These are phyloP conservation scores for Pardalotus punctatus DNA, from an alignment of 2,113 vertebrate species.

Conservation along the genomic window DNA sequence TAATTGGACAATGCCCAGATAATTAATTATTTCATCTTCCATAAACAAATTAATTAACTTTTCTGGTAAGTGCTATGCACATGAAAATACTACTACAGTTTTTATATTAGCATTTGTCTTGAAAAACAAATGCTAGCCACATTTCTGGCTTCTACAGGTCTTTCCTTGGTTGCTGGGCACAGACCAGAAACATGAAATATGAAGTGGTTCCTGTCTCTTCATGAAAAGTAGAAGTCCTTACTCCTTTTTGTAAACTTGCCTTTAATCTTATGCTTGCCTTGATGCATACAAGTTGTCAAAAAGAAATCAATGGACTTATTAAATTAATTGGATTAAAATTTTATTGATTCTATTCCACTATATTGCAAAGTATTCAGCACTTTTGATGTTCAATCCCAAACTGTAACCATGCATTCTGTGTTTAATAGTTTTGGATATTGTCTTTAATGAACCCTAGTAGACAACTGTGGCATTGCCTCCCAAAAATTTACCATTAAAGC, in stretches of 20 bases:
- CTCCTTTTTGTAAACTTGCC: not conserved
- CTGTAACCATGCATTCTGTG: not conserved
- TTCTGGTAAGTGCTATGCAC: not conserved
- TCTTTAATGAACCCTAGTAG: not conserved
- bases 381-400: not conserved
- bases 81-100: not conserved
- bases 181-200: not conserved
- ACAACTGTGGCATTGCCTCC: not conserved
- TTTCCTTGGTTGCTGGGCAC: not conserved
- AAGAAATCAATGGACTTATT: not conserved
- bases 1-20: not conserved
- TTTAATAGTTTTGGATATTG: not conserved
- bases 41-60: not conserved
- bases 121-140: not conserved
- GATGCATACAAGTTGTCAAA: not conserved
- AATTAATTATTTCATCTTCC: not conserved
- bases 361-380: not conserved
- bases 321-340: not conserved
- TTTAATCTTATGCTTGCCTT: not conserved
- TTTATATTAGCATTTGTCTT: not conserved
- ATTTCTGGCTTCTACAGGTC: not conserved
- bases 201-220: not conserved
- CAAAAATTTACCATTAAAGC: not conserved
- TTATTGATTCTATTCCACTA: not conserved
- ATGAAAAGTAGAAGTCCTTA: not conserved